Evolutionary conservation across 1,140 invertebrate species (phyloP).

Genomic region (Euura lappo): DNA sequence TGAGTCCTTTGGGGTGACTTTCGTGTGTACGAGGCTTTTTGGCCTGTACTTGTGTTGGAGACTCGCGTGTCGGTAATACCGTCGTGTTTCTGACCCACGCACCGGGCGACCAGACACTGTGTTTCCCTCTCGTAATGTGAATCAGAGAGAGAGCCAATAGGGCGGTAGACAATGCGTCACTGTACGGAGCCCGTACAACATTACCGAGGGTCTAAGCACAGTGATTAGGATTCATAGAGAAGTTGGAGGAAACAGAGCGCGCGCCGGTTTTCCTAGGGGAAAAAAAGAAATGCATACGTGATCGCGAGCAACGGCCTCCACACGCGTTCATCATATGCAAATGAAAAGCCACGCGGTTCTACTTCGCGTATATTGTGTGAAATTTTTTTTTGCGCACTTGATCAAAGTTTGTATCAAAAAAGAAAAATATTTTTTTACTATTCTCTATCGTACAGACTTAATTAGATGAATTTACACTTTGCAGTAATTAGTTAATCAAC

Average conservation of each 20-base stretch:
- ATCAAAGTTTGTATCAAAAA: neutral
- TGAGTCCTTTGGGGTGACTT: too few relatives aligned
- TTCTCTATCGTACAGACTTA: too few relatives aligned
- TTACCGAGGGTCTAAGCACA: neutral
- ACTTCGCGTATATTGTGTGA: neutral
- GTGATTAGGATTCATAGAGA: neutral
- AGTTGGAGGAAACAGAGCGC: neutral
- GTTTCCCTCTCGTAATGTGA: neutral
- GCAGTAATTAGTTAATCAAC: too few relatives aligned
- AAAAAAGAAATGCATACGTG: neutral
- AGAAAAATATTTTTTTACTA: neutral
- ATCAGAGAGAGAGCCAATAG: neutral
- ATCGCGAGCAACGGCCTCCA: too few relatives aligned
- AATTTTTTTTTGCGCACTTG: neutral
- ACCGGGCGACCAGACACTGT: neutral
- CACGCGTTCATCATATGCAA: too few relatives aligned
- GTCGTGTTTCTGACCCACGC: neutral
- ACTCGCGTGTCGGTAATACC: neutral
- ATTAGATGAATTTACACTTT: too few relatives aligned
- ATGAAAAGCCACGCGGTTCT: too few relatives aligned
- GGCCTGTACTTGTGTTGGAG: neutral
- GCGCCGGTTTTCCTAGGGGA: neutral
- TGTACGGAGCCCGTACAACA: neutral
- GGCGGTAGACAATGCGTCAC: constrained; percentile 3
- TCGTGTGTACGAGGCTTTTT: neutral